phyloP scores from a whole-genome alignment of 2,888 invertebrate species.

The Thymelicus acteon region DNA sequence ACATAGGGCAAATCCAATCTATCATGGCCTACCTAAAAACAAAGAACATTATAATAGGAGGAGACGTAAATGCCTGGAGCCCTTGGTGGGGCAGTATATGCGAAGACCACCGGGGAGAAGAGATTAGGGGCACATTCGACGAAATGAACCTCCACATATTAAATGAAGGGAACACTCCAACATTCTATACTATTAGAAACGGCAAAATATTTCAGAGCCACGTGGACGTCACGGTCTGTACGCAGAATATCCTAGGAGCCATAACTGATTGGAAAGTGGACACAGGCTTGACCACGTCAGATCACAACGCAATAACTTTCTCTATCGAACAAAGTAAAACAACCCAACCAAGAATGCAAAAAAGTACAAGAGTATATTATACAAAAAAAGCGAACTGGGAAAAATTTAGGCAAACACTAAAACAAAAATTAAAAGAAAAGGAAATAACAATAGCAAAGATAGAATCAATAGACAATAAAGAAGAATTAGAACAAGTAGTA shows the following conservation, averaged over 20 bases:
- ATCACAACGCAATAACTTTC: neutral
- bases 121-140: too few species aligned
- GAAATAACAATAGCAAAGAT: constrained; percentile 11
- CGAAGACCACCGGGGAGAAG: too few species aligned
- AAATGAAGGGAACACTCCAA: too few species aligned
- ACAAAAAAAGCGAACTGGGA: neutral
- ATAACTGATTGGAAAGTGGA: too few species aligned
- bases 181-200: too few species aligned
- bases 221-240: too few species aligned
- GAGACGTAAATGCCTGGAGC: too few species aligned
- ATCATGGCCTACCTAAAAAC: neutral
- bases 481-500: neutral
- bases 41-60: too few species aligned
- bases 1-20: neutral
- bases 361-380: neutral
- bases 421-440: constrained; percentile 42
- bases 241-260: too few species aligned
- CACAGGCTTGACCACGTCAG: neutral
- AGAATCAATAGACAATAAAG: neutral
- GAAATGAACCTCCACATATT: too few species aligned
- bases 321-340: neutral
- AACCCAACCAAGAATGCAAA: neutral
- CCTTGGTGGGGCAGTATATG: too few species aligned
- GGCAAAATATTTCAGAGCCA: too few species aligned
- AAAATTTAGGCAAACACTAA: constrained; percentile 12